phyloP scores from a whole-genome alignment of 2,888 invertebrate genomes.

The Cataglyphis rosenhaueri region DNA sequence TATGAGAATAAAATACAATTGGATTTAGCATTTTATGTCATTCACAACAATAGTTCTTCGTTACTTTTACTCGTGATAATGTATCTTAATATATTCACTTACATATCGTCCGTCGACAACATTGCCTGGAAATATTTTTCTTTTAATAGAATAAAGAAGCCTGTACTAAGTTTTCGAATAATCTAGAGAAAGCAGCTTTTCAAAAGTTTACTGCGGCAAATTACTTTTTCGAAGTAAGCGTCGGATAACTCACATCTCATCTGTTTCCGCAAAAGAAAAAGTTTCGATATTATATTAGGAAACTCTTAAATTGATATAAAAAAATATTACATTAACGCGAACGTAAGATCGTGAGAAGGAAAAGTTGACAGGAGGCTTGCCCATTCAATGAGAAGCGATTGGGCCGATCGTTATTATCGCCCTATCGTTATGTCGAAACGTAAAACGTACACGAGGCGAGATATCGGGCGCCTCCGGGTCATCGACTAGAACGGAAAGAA shows the following conservation, averaged over 20 bases:
- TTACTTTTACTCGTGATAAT: not conserved
- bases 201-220: slow-evolving; percentile 3
- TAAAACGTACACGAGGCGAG: slow-evolving; percentile 56
- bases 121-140: not conserved
- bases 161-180: slow-evolving; percentile 8
- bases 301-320: not conserved
- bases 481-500: slow-evolving; percentile 46
- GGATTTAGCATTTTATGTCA: not conserved
- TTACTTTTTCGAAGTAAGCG: slow-evolving; percentile 5
- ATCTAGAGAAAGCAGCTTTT: slow-evolving; percentile 19
- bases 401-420: slow-evolving; percentile 63
- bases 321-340: slow-evolving; percentile 42
- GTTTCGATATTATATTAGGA: slow-evolving; percentile 1
- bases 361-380: slow-evolving; percentile 26
- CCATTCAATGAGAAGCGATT: slow-evolving; percentile 61
- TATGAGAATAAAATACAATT: not conserved
- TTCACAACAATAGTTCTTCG: not conserved
- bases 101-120: not conserved
- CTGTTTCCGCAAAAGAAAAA: not conserved
- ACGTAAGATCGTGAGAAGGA: slow-evolving; percentile 53
- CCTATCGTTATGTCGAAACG: slow-evolving; percentile 50
- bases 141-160: not conserved
- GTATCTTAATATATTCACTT: not conserved
- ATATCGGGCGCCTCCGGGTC: slow-evolving; percentile 60
- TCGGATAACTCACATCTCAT: not conserved